phyloP scores from a whole-genome alignment of 2,797 vertebrate species.

The Furcifer pardalis region DNA sequence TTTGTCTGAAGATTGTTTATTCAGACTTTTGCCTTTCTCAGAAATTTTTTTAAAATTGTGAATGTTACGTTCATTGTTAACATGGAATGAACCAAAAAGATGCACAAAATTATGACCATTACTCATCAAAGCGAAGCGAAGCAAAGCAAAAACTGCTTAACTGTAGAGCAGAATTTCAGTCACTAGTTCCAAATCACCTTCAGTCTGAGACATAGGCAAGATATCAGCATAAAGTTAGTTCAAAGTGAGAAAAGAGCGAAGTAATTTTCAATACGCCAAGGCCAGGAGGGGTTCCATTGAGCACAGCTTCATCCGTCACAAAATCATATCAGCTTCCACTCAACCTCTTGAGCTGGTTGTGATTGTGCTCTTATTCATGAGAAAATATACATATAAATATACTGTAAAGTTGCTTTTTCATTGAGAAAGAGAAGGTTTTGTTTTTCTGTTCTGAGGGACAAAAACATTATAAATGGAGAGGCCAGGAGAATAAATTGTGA shows the following conservation, averaged over 20 bases:
- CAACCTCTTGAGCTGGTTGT: not conserved
- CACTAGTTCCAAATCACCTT: no score
- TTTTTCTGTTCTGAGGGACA: not conserved
- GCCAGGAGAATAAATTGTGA: no score
- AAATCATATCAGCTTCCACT: no score
- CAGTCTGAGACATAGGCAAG: no score
- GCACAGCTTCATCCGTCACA: no score
- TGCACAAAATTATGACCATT: no score
- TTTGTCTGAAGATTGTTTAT: not conserved
- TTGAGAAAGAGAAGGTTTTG: not conserved
- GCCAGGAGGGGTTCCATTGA: not conserved
- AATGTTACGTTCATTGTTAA: not conserved
- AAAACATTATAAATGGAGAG: not conserved
- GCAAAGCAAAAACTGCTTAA: no score
- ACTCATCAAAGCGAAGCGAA: no score
- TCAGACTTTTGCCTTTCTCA: not conserved
- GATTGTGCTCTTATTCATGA: not conserved
- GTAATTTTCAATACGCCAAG: no score
- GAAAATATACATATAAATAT: not conserved
- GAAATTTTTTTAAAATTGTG: not conserved
- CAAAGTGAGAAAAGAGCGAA: no score
- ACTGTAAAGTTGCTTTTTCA: not conserved
- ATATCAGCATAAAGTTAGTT: not conserved
- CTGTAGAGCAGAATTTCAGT: no score
- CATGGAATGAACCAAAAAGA: not conserved